Evolutionary conservation across 2,797 vertebrate genomes (phyloP), one percentile per base, ranked within the genome.

Genomic region (Rhinogobio ventralis): DNA sequence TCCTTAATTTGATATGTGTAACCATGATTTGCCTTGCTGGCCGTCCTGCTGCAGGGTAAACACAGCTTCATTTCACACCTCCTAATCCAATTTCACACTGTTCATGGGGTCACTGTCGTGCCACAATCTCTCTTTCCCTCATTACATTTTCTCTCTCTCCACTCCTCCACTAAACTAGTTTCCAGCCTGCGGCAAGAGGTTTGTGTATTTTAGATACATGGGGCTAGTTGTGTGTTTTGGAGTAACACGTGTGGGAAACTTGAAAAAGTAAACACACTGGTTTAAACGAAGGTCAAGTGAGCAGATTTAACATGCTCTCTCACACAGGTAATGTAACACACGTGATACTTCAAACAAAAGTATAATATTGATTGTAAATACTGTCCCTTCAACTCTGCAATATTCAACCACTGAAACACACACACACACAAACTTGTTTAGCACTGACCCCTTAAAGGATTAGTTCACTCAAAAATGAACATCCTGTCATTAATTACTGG

Each of bases 61-160:
- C 85, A 84, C 80, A 81, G 74, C 88, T 88, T 91, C 76, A 89
- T 92, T 94, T 94, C 91, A 91, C 92, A 93, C 90, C 85, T 92
- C 36, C 90, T 94, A 89, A 94, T 93, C 91, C 91, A 88, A 92
- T 93, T 92, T 92, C 85, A 92, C 87, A 89, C 89, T 72, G 85
- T 90, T 86, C 86, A 86, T 86, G 74, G 60, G 87, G 86, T 93
- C 90, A 90, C 13, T 17, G 45, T 30, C 8, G 0, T 49, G 28
- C 15, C 30, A 45, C 28, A 42, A 55, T 81, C 36, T 73, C 13
- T 42, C 39, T 62, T 46, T 57, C 23, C 68, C 39, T 19, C 8
- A 51, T 83, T 66, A 20, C 2, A 45, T 42, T 25, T 15, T 30
- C 53, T 72, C 15, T 36, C 13, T 20, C 30, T 19, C 30, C 30